Evolutionary conservation across 2,797 vertebrate species (phyloP), one percentile per base, ranked within the genome.

Genomic region (Loriculus beryllinus): DNA sequence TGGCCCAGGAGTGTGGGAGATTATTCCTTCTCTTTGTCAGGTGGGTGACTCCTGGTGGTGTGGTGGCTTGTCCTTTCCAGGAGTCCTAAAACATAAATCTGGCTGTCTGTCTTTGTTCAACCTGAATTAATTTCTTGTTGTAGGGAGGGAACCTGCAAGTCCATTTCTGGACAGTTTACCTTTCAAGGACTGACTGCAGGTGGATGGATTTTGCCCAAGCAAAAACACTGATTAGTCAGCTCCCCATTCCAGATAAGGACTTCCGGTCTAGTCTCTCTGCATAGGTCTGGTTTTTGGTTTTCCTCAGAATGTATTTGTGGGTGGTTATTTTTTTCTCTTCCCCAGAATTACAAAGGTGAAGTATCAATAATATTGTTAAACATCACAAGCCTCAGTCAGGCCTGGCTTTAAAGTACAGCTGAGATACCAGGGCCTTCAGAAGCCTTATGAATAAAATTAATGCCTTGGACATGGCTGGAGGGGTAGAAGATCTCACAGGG

Each of bases 381-480:
- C 78, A 43, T 69, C 22, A 31, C n/a, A 82, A 33, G 37, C 14
- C 5, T 40, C 47, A 7, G 3, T 49, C 39, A 56, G 37, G 6
- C 69, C 68, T 86, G 67, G 16, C 69, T 90, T 81, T 84, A 65
- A 69, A 39, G 79, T 76, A 25, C 7, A 63, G 10, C 57, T 83
- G 52, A 81, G 33, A 20, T 68, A 43, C 16, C 25, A 43, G 33
- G 33, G 25, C 17, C 19, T 86, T 86, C 43, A 67, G 56, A 81
- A 81, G 8, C 15, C 21, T 9, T 33, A 2, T 68, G 37, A 19
- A 20, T 67, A 67, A 63, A 93, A 54, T 18, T n/a, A 31, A 4
- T 43, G 5, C 25, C 12, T 28, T 64, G 33, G 28, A 28, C 26
- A 15, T 4, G 0, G 1, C 68, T 37, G 0, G 14, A 18, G 15